Percentiles rank a stretch among this genome's conserved stretches.
These are phyloP conservation scores for Sinocyclocheilus anophthalmus DNA, from an alignment of 2,113 vertebrate species.

Conservation along the genomic window DNA sequence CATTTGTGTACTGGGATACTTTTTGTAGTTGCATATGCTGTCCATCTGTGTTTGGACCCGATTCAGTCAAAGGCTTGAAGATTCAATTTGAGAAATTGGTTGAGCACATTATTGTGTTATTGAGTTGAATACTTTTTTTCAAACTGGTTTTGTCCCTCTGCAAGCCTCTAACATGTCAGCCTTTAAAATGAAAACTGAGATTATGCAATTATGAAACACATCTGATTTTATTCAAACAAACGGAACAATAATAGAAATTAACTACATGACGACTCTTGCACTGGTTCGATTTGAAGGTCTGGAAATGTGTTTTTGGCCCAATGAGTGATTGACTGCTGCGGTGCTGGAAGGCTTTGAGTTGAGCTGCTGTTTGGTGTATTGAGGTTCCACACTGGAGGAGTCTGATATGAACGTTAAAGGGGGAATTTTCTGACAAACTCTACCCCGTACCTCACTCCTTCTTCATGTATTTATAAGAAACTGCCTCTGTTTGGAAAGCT, in stretches of 20 bases:
- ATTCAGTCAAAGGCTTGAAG: constrained; percentile 16
- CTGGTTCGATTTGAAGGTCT: neutral
- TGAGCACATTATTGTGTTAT: constrained; percentile 11
- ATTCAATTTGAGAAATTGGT: neutral
- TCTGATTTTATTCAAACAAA: neutral
- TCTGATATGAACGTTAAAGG: neutral
- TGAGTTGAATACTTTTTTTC: constrained; percentile 3
- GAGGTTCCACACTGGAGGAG: constrained; percentile 11
- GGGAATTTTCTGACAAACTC: constrained; percentile 33
- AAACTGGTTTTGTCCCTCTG: neutral
- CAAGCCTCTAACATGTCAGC: neutral
- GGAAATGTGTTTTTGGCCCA: neutral
- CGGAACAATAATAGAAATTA: neutral
- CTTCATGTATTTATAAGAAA: constrained; percentile 43
- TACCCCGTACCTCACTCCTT: constrained; percentile 20
- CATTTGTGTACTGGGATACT: neutral
- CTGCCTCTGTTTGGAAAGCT: constrained; percentile 7
- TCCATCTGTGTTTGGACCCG: constrained; percentile 12
- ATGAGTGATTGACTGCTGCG: neutral
- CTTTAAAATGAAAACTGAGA: constrained; percentile 28
- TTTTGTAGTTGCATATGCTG: neutral
- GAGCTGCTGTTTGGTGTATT: constrained; percentile 8
- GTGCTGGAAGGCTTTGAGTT: neutral
- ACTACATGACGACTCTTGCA: neutral
- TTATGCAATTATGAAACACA: constrained; percentile 33